Conservation (phyloP, 1,140 invertebrate species). For the Apolygus lucorum region DNA sequence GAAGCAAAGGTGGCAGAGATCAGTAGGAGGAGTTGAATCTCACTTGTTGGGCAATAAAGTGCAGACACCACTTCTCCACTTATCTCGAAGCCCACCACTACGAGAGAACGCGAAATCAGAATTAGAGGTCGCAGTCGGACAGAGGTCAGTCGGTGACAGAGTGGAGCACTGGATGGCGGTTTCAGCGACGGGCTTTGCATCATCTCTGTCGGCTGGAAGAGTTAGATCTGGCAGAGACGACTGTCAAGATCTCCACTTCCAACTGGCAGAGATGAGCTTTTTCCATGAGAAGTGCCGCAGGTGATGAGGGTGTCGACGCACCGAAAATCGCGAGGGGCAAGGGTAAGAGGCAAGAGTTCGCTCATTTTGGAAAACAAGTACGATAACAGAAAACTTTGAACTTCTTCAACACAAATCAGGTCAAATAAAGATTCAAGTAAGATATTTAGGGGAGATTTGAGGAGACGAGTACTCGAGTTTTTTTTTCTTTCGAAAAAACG, state of each 20-base stretch:
- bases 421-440: not conserved
- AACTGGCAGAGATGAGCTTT: slow-evolving; percentile 39
- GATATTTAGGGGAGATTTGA: not conserved
- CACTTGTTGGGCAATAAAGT: slow-evolving; percentile 43
- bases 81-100: slow-evolving; percentile 35
- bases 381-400: too few species aligned
- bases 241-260: slow-evolving; percentile 52
- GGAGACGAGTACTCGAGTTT: not conserved
- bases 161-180: too few species aligned
- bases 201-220: slow-evolving; percentile 51
- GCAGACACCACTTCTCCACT: slow-evolving; percentile 55
- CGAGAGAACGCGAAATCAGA: too few species aligned
- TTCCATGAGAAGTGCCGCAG: not conserved
- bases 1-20: slow-evolving; percentile 38
- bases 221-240: slow-evolving; percentile 51
- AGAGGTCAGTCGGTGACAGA: too few species aligned
- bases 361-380: too few species aligned
- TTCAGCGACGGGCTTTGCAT: not conserved
- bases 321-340: not conserved
- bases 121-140: too few species aligned
- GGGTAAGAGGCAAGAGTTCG: too few species aligned
- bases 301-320: not conserved
- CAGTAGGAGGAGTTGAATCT: slow-evolving; percentile 63
- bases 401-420: too few species aligned
- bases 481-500: too few species aligned